Evolutionary conservation across 2,797 vertebrate species (phyloP).

Genomic region (Amblyopsis hoosieri): DNA sequence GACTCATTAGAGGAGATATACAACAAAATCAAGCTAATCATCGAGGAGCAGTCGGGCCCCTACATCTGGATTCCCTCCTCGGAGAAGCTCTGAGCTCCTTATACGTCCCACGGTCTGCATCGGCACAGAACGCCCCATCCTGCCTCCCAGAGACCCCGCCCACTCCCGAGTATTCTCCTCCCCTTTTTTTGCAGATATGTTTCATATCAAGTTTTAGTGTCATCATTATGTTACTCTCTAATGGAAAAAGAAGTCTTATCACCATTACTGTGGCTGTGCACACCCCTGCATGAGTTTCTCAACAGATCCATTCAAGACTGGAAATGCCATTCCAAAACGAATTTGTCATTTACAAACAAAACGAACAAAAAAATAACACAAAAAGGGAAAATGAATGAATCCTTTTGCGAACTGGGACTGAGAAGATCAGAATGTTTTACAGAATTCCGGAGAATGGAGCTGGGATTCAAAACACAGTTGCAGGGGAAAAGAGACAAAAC

Average conservation of each 20-base stretch:
- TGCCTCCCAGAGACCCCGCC: slow-evolving; percentile 86
- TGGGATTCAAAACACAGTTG: slow-evolving; percentile 62
- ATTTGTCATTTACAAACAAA: slow-evolving; percentile 63
- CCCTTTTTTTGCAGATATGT: slow-evolving; percentile 96
- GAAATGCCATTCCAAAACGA: slow-evolving; percentile 84
- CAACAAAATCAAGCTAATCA: slow-evolving; percentile 99
- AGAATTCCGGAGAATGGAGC: slow-evolving; percentile 61
- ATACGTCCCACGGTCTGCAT: slow-evolving; percentile 63
- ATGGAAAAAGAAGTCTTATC: slow-evolving; percentile 89
- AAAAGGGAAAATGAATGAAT: slow-evolving; percentile 67
- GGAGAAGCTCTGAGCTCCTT: slow-evolving; percentile 96
- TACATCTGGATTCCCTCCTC: slow-evolving; percentile 99
- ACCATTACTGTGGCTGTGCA: slow-evolving; percentile 95
- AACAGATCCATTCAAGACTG: slow-evolving; percentile 92
- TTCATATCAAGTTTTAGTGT: slow-evolving; percentile 98
- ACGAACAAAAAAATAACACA: slow-evolving; percentile 66
- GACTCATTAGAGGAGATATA: slow-evolving; percentile 99
- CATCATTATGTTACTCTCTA: slow-evolving; percentile 92
- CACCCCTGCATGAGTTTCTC: slow-evolving; percentile 98
- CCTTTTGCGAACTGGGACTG: slow-evolving; percentile 73
- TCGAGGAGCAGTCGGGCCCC: slow-evolving; percentile 98
- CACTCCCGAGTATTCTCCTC: slow-evolving; percentile 80
- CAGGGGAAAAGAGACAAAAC: slow-evolving; percentile 72
- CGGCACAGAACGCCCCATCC: slow-evolving; percentile 54
- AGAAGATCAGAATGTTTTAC: slow-evolving; percentile 75